Conservation (phyloP, 2,113 vertebrate genomes). For the Irena cyanogastra region DNA sequence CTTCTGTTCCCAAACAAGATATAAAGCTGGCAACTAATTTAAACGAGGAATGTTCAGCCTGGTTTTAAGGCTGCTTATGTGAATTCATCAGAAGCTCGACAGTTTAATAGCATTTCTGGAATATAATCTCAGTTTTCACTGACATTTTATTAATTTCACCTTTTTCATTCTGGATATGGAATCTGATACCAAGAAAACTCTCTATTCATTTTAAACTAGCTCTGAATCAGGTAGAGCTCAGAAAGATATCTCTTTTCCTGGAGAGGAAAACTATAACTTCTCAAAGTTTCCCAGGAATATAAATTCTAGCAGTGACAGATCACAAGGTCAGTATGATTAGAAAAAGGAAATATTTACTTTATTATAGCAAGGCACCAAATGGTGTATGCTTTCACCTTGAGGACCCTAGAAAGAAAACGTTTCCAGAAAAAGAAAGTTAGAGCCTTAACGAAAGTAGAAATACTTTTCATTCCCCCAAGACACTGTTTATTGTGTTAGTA, state of each 20-base stretch:
- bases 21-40: neutral
- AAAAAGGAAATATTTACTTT: constrained; percentile 46
- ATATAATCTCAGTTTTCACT: neutral
- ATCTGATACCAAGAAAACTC: neutral
- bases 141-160: neutral
- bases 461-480: constrained; percentile 52
- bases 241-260: neutral
- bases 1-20: neutral
- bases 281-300: constrained; percentile 19
- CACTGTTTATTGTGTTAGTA: constrained; percentile 60
- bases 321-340: constrained; percentile 31
- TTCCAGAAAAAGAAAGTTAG: constrained; percentile 57
- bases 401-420: constrained; percentile 57
- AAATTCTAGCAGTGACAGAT: neutral
- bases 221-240: neutral
- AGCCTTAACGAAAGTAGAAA: constrained; percentile 58
- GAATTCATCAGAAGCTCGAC: neutral
- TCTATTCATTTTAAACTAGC: neutral
- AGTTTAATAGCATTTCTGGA: neutral
- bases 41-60: neutral
- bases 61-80: neutral
- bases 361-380: constrained; percentile 31
- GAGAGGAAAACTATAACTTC: neutral
- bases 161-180: neutral
- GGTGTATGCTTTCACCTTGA: constrained; percentile 57